Base-by-base conservation (phyloP, 2,888 invertebrate genomes). In the Schizotus pectinicornis region DNA sequence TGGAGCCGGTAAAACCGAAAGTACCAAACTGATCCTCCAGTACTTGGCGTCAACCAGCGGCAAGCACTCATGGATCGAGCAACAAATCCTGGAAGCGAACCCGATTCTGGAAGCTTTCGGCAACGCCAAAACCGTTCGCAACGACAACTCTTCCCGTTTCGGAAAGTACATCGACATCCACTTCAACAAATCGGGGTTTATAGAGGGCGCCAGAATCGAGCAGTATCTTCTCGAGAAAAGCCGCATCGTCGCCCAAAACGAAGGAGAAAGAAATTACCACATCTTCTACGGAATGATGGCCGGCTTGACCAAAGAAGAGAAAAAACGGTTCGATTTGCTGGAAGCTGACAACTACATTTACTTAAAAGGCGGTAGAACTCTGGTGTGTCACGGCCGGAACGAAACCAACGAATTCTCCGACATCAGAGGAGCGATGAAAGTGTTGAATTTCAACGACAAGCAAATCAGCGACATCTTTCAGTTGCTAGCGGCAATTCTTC, bases 101-200 rank as follows among this genome's bases (percentile, higher is more conserved):
- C 96, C 97, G 0, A 94, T 98, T 67, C 83, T 98, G 74, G 97
- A 98, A 85, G 97, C 97, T 0, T 98, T 98, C 75, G 97, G 97
- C 52, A 98, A 98, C 81, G 96, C 97, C 0, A 96, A 95, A 82
- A 98, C 97, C 0, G 90, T 95, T 7, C 85, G 93, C 50, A 98
- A 98, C 76, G 96, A 98, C 77, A 98, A 98, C 79, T 97, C 97
- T 0, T 96, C 96, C 11, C 85, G 98, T 63, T 98, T 98, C 74
- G 97, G 97, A 50, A 97, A 97, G 81, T 98, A 95, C 77, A 74
- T 74, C 39, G 72, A 74, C 51, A 71, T 75, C 5, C 67, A 71
- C 63, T 75, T 75, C 61, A 92, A 88, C 73, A 84, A 84, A 61
- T 83, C 86, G 61, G 96, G 96, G 6, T 85, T 86, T 0, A 97